Percentiles rank a stretch among this genome's conserved stretches.
Evolutionary conservation across 2,113 vertebrate species (phyloP).

Genomic region (Sinocyclocheilus rhinocerous): DNA sequence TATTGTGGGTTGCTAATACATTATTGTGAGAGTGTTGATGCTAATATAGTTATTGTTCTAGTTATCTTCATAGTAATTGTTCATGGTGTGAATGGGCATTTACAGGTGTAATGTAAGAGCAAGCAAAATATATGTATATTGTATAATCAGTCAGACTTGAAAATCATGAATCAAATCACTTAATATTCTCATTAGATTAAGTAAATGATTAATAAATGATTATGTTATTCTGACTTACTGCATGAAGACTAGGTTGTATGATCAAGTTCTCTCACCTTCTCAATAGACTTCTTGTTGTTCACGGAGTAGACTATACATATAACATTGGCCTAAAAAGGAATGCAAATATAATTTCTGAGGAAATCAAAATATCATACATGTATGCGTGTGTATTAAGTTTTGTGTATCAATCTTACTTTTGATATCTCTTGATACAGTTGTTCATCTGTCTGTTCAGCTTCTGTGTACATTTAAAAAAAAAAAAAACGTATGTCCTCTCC

Average conservation of each 20-base stretch:
- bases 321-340: conserved; percentile 88
- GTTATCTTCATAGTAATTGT: neutral
- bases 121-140: neutral
- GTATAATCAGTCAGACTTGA: neutral
- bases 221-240: neutral
- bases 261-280: conserved; percentile 82
- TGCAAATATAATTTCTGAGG: conserved; percentile 43
- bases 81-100: neutral
- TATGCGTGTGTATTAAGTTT: neutral
- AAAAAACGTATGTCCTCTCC: neutral
- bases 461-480: conserved; percentile 68
- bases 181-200: neutral
- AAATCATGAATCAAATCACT: neutral
- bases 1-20: neutral
- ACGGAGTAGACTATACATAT: conserved; percentile 99
- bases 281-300: conserved; percentile 97
- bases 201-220: neutral
- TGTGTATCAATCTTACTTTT: conserved; percentile 79
- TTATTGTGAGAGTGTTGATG: too few species aligned
- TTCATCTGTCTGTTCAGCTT: conserved; percentile 95
- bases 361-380: neutral
- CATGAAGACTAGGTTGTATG: neutral
- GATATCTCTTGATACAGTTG: conserved; percentile 96
- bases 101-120: neutral
- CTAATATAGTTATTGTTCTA: too few species aligned